These are phyloP conservation scores for Apocrypta bakeri DNA, from an alignment of 1,140 invertebrate species.

Conservation along the genomic window DNA sequence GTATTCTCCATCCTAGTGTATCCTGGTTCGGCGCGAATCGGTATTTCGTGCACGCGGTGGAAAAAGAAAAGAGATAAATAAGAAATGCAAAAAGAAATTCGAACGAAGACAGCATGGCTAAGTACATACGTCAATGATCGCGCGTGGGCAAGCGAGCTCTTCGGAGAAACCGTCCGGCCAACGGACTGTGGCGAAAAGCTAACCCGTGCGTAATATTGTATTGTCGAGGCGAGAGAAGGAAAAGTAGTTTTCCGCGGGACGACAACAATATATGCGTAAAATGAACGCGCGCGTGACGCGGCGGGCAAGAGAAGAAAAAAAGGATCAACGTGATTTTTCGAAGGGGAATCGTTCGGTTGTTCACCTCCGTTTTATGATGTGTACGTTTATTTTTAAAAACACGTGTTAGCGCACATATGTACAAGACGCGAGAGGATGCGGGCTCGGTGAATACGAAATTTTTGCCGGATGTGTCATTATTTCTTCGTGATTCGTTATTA, in stretches of 20 bases:
- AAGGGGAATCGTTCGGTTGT: not conserved
- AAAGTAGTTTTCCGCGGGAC: not conserved
- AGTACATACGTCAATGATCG: slow-evolving; percentile 11
- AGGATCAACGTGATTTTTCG: not conserved
- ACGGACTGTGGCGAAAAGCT: not conserved
- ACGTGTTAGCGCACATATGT: not conserved
- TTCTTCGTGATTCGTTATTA: not conserved
- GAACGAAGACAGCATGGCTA: not conserved
- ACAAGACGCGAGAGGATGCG: not conserved
- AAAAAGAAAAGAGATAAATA: not conserved
- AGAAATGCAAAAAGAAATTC: not conserved
- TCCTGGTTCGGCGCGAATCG: not conserved
- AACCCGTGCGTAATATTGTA: not conserved
- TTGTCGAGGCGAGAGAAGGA: not conserved
- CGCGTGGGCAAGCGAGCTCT: not conserved
- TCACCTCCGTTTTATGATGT: not conserved
- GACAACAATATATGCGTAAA: not conserved
- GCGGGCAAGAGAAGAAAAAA: not conserved
- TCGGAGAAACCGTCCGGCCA: slow-evolving; percentile 3
- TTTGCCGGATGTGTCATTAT: not conserved
- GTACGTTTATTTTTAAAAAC: slow-evolving; percentile 8
- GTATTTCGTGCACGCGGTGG: not conserved
- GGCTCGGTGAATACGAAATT: not conserved
- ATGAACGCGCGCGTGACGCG: not conserved
- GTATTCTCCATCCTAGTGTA: no score